Evolutionary conservation across 2,797 vertebrate species (phyloP).

Genomic region (Pangasius krempfi): DNA sequence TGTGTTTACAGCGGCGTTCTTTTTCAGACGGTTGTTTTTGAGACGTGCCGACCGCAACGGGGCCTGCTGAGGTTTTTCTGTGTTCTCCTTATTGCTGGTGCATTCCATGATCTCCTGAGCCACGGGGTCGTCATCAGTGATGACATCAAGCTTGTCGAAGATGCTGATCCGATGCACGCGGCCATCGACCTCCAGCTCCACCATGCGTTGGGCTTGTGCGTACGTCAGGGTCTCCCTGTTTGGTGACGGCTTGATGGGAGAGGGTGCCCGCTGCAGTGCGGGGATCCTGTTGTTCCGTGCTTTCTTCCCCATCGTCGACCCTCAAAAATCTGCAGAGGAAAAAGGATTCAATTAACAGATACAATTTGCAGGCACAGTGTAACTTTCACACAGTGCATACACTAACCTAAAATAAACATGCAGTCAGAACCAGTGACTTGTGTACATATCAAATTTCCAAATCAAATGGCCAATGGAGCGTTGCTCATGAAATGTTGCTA

Average conservation of each 20-base stretch:
- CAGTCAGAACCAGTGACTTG: neutral
- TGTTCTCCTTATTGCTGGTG: conserved; percentile 98
- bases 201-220: conserved; percentile 97
- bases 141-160: conserved; percentile 89
- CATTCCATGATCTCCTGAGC: conserved; percentile 94
- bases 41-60: conserved; percentile 85
- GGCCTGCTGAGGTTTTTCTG: conserved; percentile 83
- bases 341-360: neutral
- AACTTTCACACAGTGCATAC: neutral
- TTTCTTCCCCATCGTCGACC: conserved; percentile 92
- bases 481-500: too few relatives aligned
- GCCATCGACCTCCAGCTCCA: conserved; percentile 95
- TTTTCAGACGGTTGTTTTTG: conserved; percentile 89
- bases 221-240: conserved; percentile 95
- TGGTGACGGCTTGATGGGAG: conserved; percentile 91
- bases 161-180: conserved; percentile 92
- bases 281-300: conserved; percentile 87
- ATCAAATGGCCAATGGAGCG: too few relatives aligned
- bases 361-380: neutral
- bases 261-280: conserved; percentile 84
- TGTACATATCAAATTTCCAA: neutral
- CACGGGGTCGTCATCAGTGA: conserved; percentile 89
- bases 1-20: conserved; percentile 75
- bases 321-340: conserved; percentile 70
- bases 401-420: neutral